These are phyloP conservation scores for Drosophila sucinea DNA, from an alignment of 1,140 invertebrate species.

Conservation along the genomic window DNA sequence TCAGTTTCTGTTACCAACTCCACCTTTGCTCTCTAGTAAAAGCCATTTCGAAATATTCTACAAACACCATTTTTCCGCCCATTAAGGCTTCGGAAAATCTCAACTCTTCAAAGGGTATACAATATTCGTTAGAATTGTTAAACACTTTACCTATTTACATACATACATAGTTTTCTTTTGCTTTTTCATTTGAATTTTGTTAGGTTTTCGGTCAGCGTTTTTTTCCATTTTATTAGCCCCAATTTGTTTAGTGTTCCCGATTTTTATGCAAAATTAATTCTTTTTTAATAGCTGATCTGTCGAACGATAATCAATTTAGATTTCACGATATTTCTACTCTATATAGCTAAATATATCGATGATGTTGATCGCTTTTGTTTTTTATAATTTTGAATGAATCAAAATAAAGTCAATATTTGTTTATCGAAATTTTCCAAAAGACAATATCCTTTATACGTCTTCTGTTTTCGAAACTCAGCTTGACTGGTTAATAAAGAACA, in stretches of 20 bases:
- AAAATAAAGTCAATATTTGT: no score
- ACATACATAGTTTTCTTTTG: constrained; percentile 5
- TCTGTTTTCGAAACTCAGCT: no score
- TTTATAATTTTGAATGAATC: no score
- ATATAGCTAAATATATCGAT: not conserved
- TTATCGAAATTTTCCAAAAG: no score
- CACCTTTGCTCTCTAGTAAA: not conserved
- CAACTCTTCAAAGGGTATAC: constrained; percentile 18
- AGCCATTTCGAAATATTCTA: constrained; percentile 20
- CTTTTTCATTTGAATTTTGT: constrained; percentile 13
- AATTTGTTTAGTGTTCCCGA: constrained; percentile 33
- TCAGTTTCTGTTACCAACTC: not conserved
- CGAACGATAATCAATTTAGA: constrained; percentile 40
- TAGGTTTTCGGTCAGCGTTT: constrained; percentile 7
- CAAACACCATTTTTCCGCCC: no score
- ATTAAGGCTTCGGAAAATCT: no score
- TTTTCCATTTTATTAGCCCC: constrained; percentile 35
- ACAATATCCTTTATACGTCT: no score
- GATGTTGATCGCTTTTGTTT: no score
- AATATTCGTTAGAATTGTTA: constrained; percentile 26
- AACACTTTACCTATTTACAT: constrained; percentile 35
- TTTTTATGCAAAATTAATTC: constrained; percentile 51
- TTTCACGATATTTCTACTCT: constrained; percentile 16
- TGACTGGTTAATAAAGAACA: no score
- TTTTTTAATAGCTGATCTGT: constrained; percentile 47